Conservation (phyloP, 2,113 vertebrate species). For the Tragulus kanchil region DNA sequence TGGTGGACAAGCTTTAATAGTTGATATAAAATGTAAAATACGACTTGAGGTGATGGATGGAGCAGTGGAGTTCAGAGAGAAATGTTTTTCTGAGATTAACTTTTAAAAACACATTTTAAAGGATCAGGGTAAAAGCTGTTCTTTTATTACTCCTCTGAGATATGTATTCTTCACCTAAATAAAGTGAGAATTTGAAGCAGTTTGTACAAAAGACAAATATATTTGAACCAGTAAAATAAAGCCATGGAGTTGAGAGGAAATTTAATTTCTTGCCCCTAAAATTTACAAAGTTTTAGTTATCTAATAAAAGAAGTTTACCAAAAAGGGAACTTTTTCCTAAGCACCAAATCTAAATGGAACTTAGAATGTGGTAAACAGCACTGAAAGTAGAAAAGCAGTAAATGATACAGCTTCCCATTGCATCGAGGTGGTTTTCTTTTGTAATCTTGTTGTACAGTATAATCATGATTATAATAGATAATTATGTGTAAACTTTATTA, state of each 20-base stretch:
- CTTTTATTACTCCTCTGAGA: constrained; percentile 16
- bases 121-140: neutral
- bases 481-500: neutral
- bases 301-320: constrained; percentile 34
- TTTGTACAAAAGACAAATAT: constrained; percentile 7
- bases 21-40: constrained; percentile 45
- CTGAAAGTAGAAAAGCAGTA: neutral
- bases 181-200: constrained; percentile 40
- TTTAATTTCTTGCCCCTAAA: constrained; percentile 46
- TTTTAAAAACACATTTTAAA: constrained; percentile 48
- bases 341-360: neutral
- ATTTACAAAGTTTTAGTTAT: constrained; percentile 21
- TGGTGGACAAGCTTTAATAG: constrained; percentile 6
- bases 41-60: neutral
- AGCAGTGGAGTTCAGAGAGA: neutral
- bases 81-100: constrained; percentile 36
- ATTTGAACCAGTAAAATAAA: constrained; percentile 40
- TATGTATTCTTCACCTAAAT: neutral
- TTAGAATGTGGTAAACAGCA: neutral
- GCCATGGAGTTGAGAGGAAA: constrained; percentile 1
- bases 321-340: neutral
- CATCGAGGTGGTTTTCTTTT: neutral
- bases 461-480: neutral
- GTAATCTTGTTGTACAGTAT: neutral
- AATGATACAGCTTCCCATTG: neutral